These are phyloP conservation scores for Nyctalus aviator DNA, from an alignment of 2,797 vertebrate genomes.

Conservation along the genomic window DNA sequence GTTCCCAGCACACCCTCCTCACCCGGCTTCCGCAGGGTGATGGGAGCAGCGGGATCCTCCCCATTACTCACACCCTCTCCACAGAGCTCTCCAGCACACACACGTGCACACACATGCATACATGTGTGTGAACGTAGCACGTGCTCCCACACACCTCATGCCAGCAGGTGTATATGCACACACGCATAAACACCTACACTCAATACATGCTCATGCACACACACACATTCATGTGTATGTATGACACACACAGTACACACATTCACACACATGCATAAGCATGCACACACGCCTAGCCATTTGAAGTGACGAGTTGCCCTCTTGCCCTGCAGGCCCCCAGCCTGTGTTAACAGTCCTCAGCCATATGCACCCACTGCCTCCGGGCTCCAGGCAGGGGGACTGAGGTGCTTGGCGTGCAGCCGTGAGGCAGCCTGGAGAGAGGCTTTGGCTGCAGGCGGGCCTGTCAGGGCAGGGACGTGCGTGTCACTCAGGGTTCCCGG, in stretches of 20 bases:
- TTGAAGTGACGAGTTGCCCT: neutral
- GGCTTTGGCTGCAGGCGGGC: neutral
- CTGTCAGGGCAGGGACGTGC: neutral
- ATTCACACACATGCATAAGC: neutral
- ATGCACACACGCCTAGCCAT: no score
- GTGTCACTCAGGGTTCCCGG: neutral
- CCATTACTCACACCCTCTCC: neutral
- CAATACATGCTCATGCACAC: neutral
- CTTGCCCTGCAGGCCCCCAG: neutral
- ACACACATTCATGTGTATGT: neutral
- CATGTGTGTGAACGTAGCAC: fast-evolving
- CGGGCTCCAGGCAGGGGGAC: neutral
- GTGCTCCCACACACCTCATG: neutral
- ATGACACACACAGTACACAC: no score
- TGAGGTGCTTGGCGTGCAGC: neutral
- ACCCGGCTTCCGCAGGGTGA: neutral
- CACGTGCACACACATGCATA: fast-evolving
- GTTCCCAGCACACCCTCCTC: neutral
- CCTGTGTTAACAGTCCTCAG: no score
- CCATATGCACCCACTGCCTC: neutral
- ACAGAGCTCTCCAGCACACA: neutral
- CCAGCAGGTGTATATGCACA: fast-evolving
- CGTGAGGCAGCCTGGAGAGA: neutral
- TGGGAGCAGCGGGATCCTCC: neutral
- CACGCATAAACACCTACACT: no score